Evolutionary conservation across 2,888 invertebrate genomes (phyloP).

Genomic region (Cheilosia variabilis): DNA sequence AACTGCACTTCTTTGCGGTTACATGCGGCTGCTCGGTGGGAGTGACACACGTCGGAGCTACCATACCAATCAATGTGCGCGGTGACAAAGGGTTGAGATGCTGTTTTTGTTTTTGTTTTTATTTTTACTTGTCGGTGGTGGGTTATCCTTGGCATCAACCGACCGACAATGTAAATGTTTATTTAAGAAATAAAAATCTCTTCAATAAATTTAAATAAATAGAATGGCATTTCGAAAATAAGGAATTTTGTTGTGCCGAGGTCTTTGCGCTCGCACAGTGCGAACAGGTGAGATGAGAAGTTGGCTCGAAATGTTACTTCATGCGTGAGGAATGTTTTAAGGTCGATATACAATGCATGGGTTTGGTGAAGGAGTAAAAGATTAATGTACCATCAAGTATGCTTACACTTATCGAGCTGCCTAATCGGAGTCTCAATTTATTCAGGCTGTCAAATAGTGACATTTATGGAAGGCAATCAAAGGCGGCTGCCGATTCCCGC

Average conservation of each 20-base stretch:
- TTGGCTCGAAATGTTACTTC: constrained; percentile 34
- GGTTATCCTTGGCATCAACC: constrained; percentile 44
- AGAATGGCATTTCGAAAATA: constrained; percentile 51
- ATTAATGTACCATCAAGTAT: neutral
- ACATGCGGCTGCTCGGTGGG: neutral
- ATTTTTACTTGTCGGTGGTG: constrained; percentile 7
- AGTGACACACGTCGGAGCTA: constrained; percentile 13
- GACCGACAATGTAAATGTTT: constrained; percentile 44
- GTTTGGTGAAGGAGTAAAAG: neutral
- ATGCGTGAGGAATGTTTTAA: constrained; percentile 39
- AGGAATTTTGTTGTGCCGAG: constrained; percentile 41
- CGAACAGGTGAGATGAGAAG: constrained; percentile 1
- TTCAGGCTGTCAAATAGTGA: neutral
- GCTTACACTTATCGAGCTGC: neutral
- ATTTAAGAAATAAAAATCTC: constrained; percentile 49
- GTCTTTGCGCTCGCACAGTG: constrained; percentile 26
- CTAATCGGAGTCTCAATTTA: too few species aligned
- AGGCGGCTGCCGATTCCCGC: neutral
- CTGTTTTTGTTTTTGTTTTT: constrained; percentile 12
- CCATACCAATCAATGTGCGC: neutral
- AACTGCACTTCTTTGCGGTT: constrained; percentile 48
- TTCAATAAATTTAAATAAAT: constrained; percentile 60
- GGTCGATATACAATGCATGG: neutral
- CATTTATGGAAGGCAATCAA: neutral
- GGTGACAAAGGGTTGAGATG: constrained; percentile 34